Evolutionary conservation across 2,797 vertebrate genomes (phyloP).

Genomic region (Emys orbicularis): DNA sequence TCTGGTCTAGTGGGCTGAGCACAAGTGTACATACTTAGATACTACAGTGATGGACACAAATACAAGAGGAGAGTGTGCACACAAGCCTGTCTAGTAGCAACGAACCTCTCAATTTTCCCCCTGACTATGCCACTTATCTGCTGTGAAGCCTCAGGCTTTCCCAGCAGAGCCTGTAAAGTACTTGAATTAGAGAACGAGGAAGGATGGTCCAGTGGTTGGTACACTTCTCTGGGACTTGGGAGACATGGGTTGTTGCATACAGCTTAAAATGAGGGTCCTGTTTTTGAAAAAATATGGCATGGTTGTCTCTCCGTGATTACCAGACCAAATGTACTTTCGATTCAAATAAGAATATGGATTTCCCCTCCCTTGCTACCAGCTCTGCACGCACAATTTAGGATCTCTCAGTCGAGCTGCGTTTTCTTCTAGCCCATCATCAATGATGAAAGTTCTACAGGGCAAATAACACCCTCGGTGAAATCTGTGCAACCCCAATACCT

Average conservation of each 20-base stretch:
- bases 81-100: background rate
- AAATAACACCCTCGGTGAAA: background rate
- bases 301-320: background rate
- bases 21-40: background rate
- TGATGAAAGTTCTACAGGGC: accelerated
- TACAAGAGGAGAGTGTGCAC: background rate
- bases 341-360: accelerated
- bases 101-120: background rate
- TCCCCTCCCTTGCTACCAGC: background rate
- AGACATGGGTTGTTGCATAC: background rate
- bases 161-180: background rate
- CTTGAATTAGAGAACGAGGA: background rate
- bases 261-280: background rate
- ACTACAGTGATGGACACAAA: background rate
- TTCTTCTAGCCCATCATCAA: background rate
- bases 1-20: background rate
- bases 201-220: background rate
- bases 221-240: background rate
- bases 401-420: background rate
- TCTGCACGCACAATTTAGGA: accelerated
- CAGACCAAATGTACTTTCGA: background rate
- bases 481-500: accelerated
- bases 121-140: background rate
- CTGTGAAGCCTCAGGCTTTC: background rate
- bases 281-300: background rate